phyloP scores from a whole-genome alignment of 2,113 vertebrate genomes.

The Forbesichthys papilliferus region DNA sequence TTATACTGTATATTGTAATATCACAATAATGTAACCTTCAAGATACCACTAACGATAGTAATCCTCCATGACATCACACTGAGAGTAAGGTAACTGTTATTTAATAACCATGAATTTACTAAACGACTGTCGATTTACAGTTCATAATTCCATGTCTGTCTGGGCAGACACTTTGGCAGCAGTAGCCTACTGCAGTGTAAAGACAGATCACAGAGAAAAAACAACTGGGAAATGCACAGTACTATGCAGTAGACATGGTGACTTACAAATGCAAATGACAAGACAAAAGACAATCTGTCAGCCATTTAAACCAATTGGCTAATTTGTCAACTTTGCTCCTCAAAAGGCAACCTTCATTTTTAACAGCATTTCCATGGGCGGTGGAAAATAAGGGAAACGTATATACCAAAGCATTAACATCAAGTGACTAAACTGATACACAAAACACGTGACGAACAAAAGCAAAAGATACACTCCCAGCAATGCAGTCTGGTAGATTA shows the following conservation, averaged over 20 bases:
- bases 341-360: slow-evolving; percentile 35
- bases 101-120: slow-evolving; percentile 67
- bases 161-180: slow-evolving; percentile 53
- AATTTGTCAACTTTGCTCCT: slow-evolving; percentile 59
- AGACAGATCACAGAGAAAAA: slow-evolving; percentile 59
- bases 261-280: slow-evolving; percentile 45
- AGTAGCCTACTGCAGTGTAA: slow-evolving; percentile 57
- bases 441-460: slow-evolving; percentile 39
- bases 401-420: slow-evolving; percentile 48
- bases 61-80: background rate
- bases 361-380: slow-evolving; percentile 65
- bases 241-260: slow-evolving; percentile 34
- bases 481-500: slow-evolving; percentile 36
- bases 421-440: slow-evolving; percentile 56
- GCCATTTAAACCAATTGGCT: slow-evolving; percentile 59
- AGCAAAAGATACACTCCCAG: slow-evolving; percentile 46
- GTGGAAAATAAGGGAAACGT: slow-evolving; percentile 48
- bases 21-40: background rate
- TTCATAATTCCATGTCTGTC: slow-evolving; percentile 41
- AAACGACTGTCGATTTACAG: slow-evolving; percentile 53
- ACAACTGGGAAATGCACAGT: slow-evolving; percentile 1
- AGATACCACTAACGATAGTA: background rate
- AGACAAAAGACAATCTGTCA: slow-evolving; percentile 54
- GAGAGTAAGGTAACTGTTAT: slow-evolving; percentile 55
- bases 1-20: background rate